Evolutionary conservation across 2,888 invertebrate genomes (phyloP).

Genomic region (Steinernema scapterisci): DNA sequence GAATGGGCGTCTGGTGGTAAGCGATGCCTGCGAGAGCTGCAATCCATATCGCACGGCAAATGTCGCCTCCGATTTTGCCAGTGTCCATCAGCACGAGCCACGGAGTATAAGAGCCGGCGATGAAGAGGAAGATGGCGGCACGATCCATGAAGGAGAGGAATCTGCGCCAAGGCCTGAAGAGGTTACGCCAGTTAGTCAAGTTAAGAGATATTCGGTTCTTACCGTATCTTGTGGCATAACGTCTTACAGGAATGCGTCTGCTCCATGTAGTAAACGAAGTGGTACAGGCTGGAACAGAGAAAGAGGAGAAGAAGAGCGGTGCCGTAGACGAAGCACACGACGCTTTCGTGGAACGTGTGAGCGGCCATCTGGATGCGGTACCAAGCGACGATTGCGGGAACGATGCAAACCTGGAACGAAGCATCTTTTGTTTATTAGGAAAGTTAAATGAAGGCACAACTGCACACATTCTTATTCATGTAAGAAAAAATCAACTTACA

Average conservation of each 20-base stretch:
- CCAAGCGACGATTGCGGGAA: conserved; percentile 29
- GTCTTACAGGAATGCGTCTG: conserved; percentile 18
- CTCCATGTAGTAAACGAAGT: conserved; percentile 32
- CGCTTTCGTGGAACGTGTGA: conserved; percentile 14
- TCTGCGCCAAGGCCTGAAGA: conserved; percentile 22
- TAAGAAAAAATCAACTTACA: conserved; percentile 31
- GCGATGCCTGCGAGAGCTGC: conserved; percentile 17
- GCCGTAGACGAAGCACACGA: conserved; percentile 32
- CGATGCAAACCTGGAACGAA: conserved; percentile 32
- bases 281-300: conserved; percentile 31
- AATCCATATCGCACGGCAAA: conserved; percentile 33
- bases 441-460: neutral
- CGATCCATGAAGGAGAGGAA: conserved; percentile 33
- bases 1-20: conserved; percentile 11
- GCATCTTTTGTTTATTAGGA: too few relatives aligned
- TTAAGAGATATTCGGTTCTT: neutral
- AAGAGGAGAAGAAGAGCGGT: conserved; percentile 29
- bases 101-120: conserved; percentile 35
- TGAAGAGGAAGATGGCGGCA: conserved; percentile 33
- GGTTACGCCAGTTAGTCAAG: neutral
- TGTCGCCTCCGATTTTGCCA: conserved; percentile 4
- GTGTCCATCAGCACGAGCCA: conserved; percentile 35
- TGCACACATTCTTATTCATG: neutral
- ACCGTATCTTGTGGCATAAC: conserved; percentile 23
- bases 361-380: conserved; percentile 16